These are phyloP conservation scores for Crotalus horridus DNA, from an alignment of 2,113 vertebrate species.

Conservation along the genomic window DNA sequence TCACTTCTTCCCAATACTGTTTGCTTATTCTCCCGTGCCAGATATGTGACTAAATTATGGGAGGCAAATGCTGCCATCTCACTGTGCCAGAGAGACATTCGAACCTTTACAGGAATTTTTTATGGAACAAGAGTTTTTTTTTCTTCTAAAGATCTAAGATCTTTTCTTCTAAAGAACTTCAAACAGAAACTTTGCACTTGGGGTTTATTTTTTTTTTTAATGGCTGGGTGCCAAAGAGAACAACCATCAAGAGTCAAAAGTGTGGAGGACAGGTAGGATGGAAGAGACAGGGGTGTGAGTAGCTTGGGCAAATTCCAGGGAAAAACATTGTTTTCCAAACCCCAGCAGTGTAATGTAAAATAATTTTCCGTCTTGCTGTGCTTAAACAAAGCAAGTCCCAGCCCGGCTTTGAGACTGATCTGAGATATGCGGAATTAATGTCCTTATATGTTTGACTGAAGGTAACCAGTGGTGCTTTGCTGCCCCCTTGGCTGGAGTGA, in stretches of 20 bases:
- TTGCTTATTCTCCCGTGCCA: background rate
- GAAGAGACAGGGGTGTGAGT: conserved; percentile 6
- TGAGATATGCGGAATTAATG: background rate
- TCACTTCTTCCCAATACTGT: background rate
- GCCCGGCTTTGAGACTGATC: background rate
- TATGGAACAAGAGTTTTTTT: background rate
- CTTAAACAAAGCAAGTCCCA: background rate
- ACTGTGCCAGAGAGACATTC: background rate
- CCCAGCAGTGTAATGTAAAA: background rate
- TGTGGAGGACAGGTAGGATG: conserved; percentile 8
- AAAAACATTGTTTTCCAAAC: background rate
- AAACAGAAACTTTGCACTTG: background rate
- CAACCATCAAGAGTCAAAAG: background rate
- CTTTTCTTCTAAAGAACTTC: conserved; percentile 7
- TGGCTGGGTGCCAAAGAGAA: conserved; percentile 18
- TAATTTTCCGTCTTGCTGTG: background rate
- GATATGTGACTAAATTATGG: background rate
- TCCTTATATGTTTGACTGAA: background rate
- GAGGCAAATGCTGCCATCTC: background rate
- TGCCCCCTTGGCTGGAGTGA: background rate
- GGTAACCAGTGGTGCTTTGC: background rate
- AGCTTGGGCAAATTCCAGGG: conserved; percentile 6
- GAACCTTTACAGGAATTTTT: background rate
- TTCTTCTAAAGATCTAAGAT: background rate
- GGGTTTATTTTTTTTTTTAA: background rate